Evolutionary conservation across 1,140 invertebrate species (phyloP).

Genomic region (Wasmannia auropunctata): DNA sequence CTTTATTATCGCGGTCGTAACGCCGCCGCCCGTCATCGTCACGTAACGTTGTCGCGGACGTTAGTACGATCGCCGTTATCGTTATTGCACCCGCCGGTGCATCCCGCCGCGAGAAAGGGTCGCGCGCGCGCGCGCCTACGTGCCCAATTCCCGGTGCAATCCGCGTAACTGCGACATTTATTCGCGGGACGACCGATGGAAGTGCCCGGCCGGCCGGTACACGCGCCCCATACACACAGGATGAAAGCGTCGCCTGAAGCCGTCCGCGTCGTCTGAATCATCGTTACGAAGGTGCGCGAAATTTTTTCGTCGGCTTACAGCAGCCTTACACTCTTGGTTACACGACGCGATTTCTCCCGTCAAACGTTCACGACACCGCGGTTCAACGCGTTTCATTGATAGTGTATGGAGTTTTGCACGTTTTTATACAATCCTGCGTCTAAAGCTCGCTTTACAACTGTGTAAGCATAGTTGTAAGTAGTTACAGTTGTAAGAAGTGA

Average conservation of each 20-base stretch:
- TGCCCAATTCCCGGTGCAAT: constrained; percentile 59
- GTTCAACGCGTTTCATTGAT: not conserved
- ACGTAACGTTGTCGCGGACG: constrained; percentile 34
- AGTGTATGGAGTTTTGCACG: not conserved
- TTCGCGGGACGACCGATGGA: constrained; percentile 41
- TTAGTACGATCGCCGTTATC: constrained; percentile 54
- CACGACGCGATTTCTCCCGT: not conserved
- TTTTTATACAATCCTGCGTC: not conserved
- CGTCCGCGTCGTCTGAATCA: constrained; percentile 4
- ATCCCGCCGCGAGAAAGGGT: constrained; percentile 23
- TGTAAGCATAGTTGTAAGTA: no score
- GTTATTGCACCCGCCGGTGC: constrained; percentile 58
- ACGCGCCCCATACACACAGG: not conserved
- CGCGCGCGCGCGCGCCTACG: constrained; percentile 23
- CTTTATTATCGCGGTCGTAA: constrained; percentile 53
- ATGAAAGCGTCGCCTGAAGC: not conserved
- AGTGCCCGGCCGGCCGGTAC: not conserved
- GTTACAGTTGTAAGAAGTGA: no score
- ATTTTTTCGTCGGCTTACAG: not conserved
- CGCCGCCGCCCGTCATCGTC: constrained; percentile 43
- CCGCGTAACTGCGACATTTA: constrained; percentile 54
- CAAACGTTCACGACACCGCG: not conserved
- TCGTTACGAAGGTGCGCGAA: not conserved
- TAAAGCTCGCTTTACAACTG: no score
- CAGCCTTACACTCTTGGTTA: not conserved